Evolutionary conservation across 2,888 invertebrate genomes (phyloP), one percentile per base, ranked within the genome.

Genomic region (Cryptophagus acutangulus): DNA sequence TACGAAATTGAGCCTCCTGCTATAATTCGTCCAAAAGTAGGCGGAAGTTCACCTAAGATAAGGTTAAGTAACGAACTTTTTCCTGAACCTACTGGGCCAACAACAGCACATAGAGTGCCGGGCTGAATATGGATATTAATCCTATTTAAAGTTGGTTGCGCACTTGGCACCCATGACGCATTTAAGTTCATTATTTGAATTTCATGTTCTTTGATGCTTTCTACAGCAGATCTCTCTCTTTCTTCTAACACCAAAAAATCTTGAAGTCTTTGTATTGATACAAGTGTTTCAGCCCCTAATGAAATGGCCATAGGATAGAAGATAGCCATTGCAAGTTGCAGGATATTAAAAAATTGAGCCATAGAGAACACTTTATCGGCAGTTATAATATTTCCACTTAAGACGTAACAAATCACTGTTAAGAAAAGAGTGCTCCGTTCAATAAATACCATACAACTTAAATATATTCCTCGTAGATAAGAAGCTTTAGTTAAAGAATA

Each of bases 351-450:
- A 33, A 44, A 50, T 25, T 45, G 47, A 5, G 48, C 48, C 18
- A 49, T 38, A 3, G 61, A 57, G 38, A 60, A 63, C 1, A 59
- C 59, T 41, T 54, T 58, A 36, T 59, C 59, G 0, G 82, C 74
- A 0, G 75, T 74, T 24, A 82, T 66, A 9, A 71, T 72, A 54
- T 78, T 76, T 0, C 82, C 85, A 43, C 79, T 67, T 1, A 87
- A 69, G 5, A 84, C 81, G 58, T 82, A 88, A 1, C 83, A 76
- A 15, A 86, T 72, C 30, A 92, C 74, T 1, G 88, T 87, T 34
- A 86, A 76, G 60, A 83, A 87, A 8, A 90, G 71, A 1, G 91
- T 83, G 20, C 87, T 76, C 46, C 90, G 79, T 57, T 88, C 85
- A 0, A 88, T 84, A 61, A 87, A 89, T 24, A 90, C 82, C 73